Evolutionary conservation across 2,797 vertebrate genomes (phyloP).

Genomic region (Percopsis omiscomaycus): DNA sequence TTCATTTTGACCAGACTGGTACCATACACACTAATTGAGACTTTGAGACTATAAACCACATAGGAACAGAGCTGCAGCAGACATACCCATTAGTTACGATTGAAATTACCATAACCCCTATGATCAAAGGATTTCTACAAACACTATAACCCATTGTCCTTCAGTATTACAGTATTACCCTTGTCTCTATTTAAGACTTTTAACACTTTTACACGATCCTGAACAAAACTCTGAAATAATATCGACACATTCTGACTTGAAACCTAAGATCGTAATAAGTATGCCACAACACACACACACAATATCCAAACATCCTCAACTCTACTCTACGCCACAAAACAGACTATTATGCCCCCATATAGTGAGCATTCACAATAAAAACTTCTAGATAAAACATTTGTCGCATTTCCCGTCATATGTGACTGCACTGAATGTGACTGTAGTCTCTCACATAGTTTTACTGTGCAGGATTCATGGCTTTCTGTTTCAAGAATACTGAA

Average conservation of each 20-base stretch:
- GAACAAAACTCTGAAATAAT: not conserved
- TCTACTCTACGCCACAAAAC: not conserved
- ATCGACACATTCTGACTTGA: not conserved
- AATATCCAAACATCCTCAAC: not conserved
- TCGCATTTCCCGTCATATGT: not conserved
- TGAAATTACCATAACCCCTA: not conserved
- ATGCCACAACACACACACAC: not conserved
- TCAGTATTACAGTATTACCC: not conserved
- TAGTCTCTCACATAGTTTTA: conserved; percentile 1
- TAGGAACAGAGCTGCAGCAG: not conserved
- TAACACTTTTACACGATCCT: not conserved
- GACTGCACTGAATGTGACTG: not conserved
- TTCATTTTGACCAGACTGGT: conserved; percentile 5
- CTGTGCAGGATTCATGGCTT: not conserved
- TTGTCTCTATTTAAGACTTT: not conserved
- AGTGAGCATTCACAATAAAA: not conserved
- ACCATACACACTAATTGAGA: not conserved
- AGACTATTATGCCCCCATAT: not conserved
- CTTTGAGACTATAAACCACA: not conserved
- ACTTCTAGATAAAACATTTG: not conserved
- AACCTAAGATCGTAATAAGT: not conserved
- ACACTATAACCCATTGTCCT: not conserved
- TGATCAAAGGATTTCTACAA: not conserved
- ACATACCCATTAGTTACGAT: not conserved
- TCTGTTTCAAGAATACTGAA: not conserved